Conservation (phyloP, 2,888 invertebrate species). For the Dorcus hopei region DNA sequence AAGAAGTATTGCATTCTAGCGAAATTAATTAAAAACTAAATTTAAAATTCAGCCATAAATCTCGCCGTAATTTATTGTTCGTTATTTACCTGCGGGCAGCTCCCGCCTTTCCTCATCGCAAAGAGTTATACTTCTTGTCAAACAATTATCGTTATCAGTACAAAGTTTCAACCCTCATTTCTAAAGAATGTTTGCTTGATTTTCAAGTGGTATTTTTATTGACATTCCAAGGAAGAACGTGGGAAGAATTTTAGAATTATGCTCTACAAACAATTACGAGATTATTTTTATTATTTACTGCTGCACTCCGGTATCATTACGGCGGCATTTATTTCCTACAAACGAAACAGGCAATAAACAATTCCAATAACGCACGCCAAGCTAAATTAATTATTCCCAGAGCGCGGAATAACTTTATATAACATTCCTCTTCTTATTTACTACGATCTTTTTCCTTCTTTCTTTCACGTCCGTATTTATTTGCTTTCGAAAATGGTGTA, state of each 20-base stretch:
- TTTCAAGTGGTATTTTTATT: conserved; percentile 33
- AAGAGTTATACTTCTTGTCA: conserved; percentile 19
- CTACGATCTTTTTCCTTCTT: no score
- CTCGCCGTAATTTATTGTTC: conserved; percentile 36
- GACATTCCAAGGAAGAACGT: conserved; percentile 29
- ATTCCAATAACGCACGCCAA: no score
- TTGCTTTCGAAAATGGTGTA: no score
- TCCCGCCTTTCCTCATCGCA: conserved; percentile 1
- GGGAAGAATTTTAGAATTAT: conserved; percentile 30
- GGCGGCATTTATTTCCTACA: no score
- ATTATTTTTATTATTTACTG: no score
- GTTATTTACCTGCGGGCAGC: conserved; percentile 35
- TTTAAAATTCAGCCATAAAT: conserved; percentile 14
- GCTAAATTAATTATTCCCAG: no score
- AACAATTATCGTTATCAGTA: conserved; percentile 27
- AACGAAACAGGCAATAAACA: no score
- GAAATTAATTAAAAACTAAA: conserved; percentile 42
- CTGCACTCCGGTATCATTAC: no score
- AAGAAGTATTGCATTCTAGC: conserved; percentile 35
- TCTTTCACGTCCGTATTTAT: no score
- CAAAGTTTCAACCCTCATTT: conserved; percentile 26
- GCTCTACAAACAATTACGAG: conserved; percentile 28
- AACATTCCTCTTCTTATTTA: no score
- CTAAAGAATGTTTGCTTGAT: conserved; percentile 29
- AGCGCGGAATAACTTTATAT: no score